Evolutionary conservation across 2,797 vertebrate species (phyloP).

Genomic region (Neosalanx taihuensis): DNA sequence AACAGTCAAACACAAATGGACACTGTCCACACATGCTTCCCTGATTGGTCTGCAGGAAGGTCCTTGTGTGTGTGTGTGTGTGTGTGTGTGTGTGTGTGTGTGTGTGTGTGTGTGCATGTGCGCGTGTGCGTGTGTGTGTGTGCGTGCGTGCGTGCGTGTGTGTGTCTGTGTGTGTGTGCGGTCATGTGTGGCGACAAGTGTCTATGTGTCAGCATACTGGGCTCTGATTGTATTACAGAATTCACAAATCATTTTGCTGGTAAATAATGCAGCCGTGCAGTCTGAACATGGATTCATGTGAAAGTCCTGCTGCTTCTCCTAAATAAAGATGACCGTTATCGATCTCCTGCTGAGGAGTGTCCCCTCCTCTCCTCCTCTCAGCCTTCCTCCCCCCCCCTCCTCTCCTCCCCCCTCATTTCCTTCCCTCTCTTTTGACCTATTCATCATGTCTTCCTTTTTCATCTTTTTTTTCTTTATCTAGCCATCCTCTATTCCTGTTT

Average conservation of each 20-base stretch:
- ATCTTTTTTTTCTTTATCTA: not conserved
- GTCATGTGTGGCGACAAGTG: not conserved
- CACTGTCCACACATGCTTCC: too few species aligned
- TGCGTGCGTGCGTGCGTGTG: slow-evolving; percentile 11
- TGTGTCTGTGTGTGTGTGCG: not conserved
- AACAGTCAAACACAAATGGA: too few species aligned
- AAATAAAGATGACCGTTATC: not conserved
- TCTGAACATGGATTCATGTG: not conserved
- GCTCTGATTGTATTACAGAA: too few species aligned
- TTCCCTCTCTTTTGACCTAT: not conserved
- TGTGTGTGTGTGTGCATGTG: slow-evolving; percentile 9
- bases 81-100: not conserved
- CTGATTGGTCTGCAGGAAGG: too few species aligned
- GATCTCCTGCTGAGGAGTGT: not conserved
- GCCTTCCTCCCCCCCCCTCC: not conserved
- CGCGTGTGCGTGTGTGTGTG: not conserved
- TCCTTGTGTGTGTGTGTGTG: not conserved
- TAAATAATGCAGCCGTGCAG: not conserved
- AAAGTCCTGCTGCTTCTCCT: not conserved
- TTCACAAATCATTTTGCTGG: not conserved
- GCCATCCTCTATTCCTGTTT: not conserved
- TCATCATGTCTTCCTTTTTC: too few species aligned
- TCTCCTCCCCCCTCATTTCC: not conserved
- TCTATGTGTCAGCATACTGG: not conserved
- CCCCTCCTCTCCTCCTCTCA: not conserved